Evolutionary conservation across 2,888 invertebrate genomes (phyloP), one percentile per base, ranked within the genome.

Genomic region (Muschampia plurimacula): DNA sequence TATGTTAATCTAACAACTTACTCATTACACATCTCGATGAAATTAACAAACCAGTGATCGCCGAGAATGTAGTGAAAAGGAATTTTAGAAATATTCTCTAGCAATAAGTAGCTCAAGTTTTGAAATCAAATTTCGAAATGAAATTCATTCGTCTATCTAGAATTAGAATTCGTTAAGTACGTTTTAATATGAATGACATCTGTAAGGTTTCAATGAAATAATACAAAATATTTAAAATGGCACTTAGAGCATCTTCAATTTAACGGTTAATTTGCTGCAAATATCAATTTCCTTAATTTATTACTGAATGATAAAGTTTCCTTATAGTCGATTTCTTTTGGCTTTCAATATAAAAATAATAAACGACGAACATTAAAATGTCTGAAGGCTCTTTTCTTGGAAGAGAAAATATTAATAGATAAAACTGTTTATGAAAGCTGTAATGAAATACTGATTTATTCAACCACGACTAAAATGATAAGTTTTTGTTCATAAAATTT

Each of bases 101-200:
- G 64, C 46, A 64, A 64, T 72, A 73, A 68, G 44, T 73, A 68
- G 72, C 72, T 73, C 72, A 73, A 73, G 63, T 73, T 67, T 73
- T 64, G 72, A 73, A 73, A 72, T 72, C 7, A 72, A 72, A 72
- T 72, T 72, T 72, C 67, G 72, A 57, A 72, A 49, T 57, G 59
- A 60, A 32, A 12, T 67, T 67, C 44, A 49, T 57, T 72, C 52
- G 28, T 44, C 22, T 68, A 67, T 44, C 5, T 72, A 72, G 60
- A 55, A 52, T n/a, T 55, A 67, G 36, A 63, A 57, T 66, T 36
- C 44, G 46, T 67, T 6, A 32, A 60, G 28, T 41, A 64, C 7
- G 12, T 57, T 44, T 49, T 22, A 60, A 49, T 68, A 22, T 60
- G 52, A 68, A 46, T 32, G 12, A 32, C n/a, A 13, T 60, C 49